Evolutionary conservation across 2,888 invertebrate species (phyloP).

Genomic region (Chymomyza procnemis): DNA sequence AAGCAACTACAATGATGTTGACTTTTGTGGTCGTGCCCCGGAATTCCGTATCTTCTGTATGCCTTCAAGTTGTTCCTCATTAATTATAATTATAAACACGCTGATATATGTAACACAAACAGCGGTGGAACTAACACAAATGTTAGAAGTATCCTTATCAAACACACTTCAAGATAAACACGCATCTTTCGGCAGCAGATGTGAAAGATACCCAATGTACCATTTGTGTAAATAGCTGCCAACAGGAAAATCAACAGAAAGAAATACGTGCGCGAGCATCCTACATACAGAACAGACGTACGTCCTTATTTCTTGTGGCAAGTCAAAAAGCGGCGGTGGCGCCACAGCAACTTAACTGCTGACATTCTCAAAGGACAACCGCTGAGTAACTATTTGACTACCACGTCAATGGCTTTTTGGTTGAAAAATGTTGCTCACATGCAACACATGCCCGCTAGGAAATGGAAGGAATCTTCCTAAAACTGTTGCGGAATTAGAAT

Average conservation of each 20-base stretch:
- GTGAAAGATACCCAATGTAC: not conserved
- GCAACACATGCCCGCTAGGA: not conserved
- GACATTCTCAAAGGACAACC: not conserved
- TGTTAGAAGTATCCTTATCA: slow-evolving; percentile 28
- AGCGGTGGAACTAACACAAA: slow-evolving; percentile 12
- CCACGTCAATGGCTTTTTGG: no score
- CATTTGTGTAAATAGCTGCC: not conserved
- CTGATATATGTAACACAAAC: not conserved
- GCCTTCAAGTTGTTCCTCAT: slow-evolving; percentile 48
- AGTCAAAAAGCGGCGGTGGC: not conserved
- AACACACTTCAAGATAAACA: not conserved
- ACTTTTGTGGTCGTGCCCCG: slow-evolving; percentile 21
- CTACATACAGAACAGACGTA: not conserved
- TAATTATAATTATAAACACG: slow-evolving; percentile 63
- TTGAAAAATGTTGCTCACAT: not conserved
- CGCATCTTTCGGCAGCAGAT: not conserved
- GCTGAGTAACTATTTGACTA: not conserved
- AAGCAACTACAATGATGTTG: slow-evolving; percentile 17
- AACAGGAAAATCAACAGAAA: not conserved
- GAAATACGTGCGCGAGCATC: not conserved
- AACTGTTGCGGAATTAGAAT: no score
- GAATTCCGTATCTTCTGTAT: not conserved
- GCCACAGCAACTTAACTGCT: not conserved
- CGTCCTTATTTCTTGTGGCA: not conserved
- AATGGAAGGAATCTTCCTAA: not conserved